A percentile compares a stretch with the other conserved stretches of the same genome.
phyloP scores from a whole-genome alignment of 1,140 invertebrate genomes.

The Myzus persicae region DNA sequence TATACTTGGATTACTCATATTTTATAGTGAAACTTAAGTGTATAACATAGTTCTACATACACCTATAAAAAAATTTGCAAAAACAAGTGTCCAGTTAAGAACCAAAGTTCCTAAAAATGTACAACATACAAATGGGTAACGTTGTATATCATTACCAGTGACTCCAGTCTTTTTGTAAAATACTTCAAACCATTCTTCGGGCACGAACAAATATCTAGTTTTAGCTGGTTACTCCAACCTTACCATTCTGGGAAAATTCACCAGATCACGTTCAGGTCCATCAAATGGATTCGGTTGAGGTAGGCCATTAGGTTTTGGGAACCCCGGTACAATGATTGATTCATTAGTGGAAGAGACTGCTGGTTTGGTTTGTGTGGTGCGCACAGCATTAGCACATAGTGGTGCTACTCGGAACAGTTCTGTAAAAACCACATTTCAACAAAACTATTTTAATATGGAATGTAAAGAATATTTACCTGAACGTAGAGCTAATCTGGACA shows the following conservation, averaged over 20 bases:
- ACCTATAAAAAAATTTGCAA: too few species aligned
- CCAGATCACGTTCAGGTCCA: conserved; percentile 68
- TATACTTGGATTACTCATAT: too few species aligned
- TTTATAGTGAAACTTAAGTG: too few species aligned
- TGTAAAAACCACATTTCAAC: background rate
- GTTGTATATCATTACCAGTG: conserved; percentile 68
- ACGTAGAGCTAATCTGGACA: conserved; percentile 54
- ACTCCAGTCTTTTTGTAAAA: conserved; percentile 96
- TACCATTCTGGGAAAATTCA: conserved; percentile 75
- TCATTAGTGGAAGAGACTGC: background rate
- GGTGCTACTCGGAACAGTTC: conserved; percentile 39
- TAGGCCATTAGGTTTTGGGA: conserved; percentile 37
- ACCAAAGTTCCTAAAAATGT: too few species aligned
- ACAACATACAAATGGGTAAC: background rate
- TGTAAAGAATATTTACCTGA: background rate
- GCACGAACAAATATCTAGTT: conserved; percentile 86
- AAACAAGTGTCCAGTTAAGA: too few species aligned
- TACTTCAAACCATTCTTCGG: conserved; percentile 93
- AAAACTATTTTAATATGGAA: background rate
- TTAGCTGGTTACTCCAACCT: conserved; percentile 73
- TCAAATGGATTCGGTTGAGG: conserved; percentile 59
- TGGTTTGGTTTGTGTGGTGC: conserved; percentile 43
- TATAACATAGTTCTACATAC: too few species aligned
- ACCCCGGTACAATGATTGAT: conserved; percentile 54
- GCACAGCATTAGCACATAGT: background rate